These are phyloP conservation scores for Cossypha dichroa DNA, from an alignment of 2,797 vertebrate species.

Conservation along the genomic window DNA sequence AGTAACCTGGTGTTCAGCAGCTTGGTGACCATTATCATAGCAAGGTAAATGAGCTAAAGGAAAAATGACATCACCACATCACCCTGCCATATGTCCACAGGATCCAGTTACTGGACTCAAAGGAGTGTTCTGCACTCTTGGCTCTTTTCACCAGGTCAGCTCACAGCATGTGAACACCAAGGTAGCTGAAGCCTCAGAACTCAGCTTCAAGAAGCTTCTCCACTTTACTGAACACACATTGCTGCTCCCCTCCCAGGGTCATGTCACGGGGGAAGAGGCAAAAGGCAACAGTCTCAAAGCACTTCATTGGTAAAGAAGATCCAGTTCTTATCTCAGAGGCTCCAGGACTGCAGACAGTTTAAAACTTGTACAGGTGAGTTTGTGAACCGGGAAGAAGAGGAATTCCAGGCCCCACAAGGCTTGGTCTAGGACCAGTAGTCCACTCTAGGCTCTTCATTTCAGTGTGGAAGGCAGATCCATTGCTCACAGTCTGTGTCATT, in stretches of 20 bases:
- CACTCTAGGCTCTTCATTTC: background rate
- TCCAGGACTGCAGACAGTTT: conserved; percentile 45
- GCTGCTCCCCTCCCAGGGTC: background rate
- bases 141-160: background rate
- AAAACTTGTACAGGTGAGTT: background rate
- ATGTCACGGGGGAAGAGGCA: background rate
- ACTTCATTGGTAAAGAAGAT: conserved; percentile 54
- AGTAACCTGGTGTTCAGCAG: conserved; percentile 28
- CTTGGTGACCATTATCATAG: background rate
- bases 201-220: background rate
- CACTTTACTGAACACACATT: background rate
- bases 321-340: conserved; percentile 39
- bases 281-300: conserved; percentile 64
- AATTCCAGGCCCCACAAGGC: conserved; percentile 1
- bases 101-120: conserved; percentile 39
- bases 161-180: background rate
- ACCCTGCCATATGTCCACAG: background rate
- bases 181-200: background rate
- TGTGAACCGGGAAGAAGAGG: background rate
- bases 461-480: conserved; percentile 38
- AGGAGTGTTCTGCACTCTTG: conserved; percentile 28
- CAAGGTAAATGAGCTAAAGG: background rate
- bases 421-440: conserved; percentile 2
- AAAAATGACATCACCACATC: background rate
- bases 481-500: conserved; percentile 17